Evolutionary conservation across 2,797 vertebrate species (phyloP), one percentile per base, ranked within the genome.

Genomic region (Platalea minor): DNA sequence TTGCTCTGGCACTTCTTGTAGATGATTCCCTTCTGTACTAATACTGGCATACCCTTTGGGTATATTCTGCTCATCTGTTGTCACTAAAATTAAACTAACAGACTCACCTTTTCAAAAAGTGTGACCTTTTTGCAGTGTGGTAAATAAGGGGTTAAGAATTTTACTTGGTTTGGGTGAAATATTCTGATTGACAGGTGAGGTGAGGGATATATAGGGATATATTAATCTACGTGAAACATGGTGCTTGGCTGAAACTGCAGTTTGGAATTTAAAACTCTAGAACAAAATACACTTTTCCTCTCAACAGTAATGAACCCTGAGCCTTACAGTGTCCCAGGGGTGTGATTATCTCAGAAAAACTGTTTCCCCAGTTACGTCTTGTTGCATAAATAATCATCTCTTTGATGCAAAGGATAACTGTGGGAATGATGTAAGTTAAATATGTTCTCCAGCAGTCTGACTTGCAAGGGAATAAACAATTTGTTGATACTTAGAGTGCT

Each of bases 301-400:
- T 95, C 87, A 69, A 43, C 18, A 45, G 82, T 95, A 95, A 96
- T 90, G 96, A 97, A 97, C 96, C 80, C 61, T 64, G 93, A 93
- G 91, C 85, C 77, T 82, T 78, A 56, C 53, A 53, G 13, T 93
- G 87, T 97, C 97, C 95, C 97, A 94, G 85, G 93, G 90, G 96
- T 93, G 94, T 96, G 94, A 97, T 97, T 97, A 97, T 81, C 92
- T 95, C 93, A 51, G 90, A 93, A 95, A 97, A 96, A 96, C 83
- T 94, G 69, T 88, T 97, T 96, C 93, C 90, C 90, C 81, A 82
- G 95, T 94, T 97, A 89, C 3, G 1, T 97, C 95, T 96, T 91
- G 69, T 93, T 96, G 93, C 95, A 97, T 97, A 97, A 96, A 97
- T 97, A 96, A 97, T 97, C 88, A 96, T 95, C 65, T 95, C 92